Base-by-base conservation (phyloP, 2,888 invertebrate species). In the Tachina grossa region DNA sequence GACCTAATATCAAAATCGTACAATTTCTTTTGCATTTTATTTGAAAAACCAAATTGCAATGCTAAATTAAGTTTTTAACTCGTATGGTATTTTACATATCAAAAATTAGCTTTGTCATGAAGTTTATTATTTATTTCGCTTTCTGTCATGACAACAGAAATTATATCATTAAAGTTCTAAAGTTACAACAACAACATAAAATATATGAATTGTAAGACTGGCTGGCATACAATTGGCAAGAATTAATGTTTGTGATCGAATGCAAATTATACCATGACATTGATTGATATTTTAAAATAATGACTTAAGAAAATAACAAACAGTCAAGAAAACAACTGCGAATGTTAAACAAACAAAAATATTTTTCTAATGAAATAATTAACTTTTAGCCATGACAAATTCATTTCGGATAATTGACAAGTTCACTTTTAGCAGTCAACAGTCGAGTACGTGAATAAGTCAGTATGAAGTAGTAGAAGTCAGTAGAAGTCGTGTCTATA, bases 261-360 rank as follows among this genome's bases (percentile, higher is more conserved):
- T 85, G 85, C 85, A 85, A 85, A 85, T 85, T 76, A 72, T 71
- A 61, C 72, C 66, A 61, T 80, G 83, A 83, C 85, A 85, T 83
- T 85, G 85, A 85, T 85, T 85, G 85, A 85, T 85, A 79, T 76
- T 83, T 83, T 72, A 65, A 83, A 66, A 79, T 71, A 82, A 85
- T 82, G 78, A 82, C 78, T 66, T 55, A n/a, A 80, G 53, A 31
- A 74, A 57, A 69, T n/a, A 51, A 45, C 59, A 59, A 63, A 61
- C 22, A 61, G 19, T 53, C 39, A 45, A 45, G 59, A 53, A 43
- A 74, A 55, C 11, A 61, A 55, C 16, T 53, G 10, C 68, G 51
- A 71, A 61, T 65, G 55, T 19, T 41, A 51, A 11, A 66, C n/a
- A 22, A 66, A 49, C 13, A 22, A 53, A 74, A 68, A 47, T 47